A percentile compares a stretch with the other conserved stretches of the same genome.
Evolutionary conservation across 2,888 invertebrate species (phyloP).

Genomic region (Troides helena): DNA sequence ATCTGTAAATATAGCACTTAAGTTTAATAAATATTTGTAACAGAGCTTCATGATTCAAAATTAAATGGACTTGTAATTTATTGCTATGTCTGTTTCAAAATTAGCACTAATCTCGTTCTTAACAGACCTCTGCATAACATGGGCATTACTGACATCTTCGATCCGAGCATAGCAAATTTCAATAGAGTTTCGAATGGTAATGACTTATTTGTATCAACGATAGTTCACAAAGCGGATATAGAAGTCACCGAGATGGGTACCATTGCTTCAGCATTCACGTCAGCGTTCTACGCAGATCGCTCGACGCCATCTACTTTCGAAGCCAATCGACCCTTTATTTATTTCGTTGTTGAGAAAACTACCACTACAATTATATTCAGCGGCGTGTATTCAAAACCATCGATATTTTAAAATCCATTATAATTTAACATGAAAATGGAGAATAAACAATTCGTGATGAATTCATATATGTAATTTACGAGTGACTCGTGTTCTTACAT

Average conservation of each 20-base stretch:
- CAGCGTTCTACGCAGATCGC: slow-evolving; percentile 67
- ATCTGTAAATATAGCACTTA: no score
- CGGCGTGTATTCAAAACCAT: slow-evolving; percentile 73
- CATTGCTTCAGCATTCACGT: slow-evolving; percentile 81
- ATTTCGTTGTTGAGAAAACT: slow-evolving; percentile 82
- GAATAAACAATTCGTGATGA: not conserved
- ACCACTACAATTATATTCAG: slow-evolving; percentile 82
- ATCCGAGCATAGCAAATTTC: slow-evolving; percentile 76
- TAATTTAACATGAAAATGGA: not conserved
- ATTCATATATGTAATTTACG: not conserved
- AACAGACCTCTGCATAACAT: slow-evolving; percentile 78
- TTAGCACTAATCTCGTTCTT: slow-evolving; percentile 79
- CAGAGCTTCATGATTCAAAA: no score
- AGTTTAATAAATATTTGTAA: no score
- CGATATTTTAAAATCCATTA: slow-evolving; percentile 46
- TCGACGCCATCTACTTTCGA: slow-evolving; percentile 79
- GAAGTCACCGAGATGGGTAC: slow-evolving; percentile 87
- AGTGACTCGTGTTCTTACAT: not conserved
- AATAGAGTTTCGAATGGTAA: slow-evolving; percentile 70
- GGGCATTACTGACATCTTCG: slow-evolving; percentile 84
- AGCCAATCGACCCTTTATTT: slow-evolving; percentile 83
- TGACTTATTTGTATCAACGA: slow-evolving; percentile 77
- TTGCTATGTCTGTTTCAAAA: slow-evolving; percentile 35
- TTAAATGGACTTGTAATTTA: no score
- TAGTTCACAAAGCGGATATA: slow-evolving; percentile 85